Base-by-base conservation (phyloP, 1,140 invertebrate genomes). In the Whitmania pigra region DNA sequence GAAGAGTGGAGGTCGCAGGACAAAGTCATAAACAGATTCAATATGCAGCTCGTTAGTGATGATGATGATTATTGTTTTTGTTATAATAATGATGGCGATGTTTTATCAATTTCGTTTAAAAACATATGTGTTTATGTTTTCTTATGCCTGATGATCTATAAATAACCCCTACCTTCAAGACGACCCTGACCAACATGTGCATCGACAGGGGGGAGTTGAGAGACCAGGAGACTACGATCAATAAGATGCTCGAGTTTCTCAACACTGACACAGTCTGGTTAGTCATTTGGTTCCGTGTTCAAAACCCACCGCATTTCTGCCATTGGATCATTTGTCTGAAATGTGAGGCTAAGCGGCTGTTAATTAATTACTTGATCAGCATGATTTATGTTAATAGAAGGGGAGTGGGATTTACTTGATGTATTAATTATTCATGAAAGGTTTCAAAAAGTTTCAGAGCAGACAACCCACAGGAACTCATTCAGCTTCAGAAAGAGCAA, bases 171-270 rank as follows among this genome's bases (percentile, higher is more conserved):
- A 78, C 76, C 76, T 81, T 82, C 72, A 81, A 93, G 88, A 94
- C 90, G 27, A 87, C 89, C n/a, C 82, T 97, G 11, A 90, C 90
- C 77, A 94, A 92, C 77, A 95, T 92, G 53, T 87, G 88, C 72
- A 81, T 93, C 67, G 94, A 97, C 80, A 97, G 97, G 84, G 93
- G 93, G 22, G 88, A 89, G 76, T 87, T 89, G 74, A 84, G 88
- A 71, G 88, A 76, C 27, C 77, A 89, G 78, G 83, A 87, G 76
- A 87, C 90, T 78, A 87, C 95, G 73, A 87, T 88, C 9, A 86
- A 87, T 77, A 87, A 89, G 77, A 87, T 94, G 75, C 78, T 93
- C 9, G 89, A 90, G 77, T 94, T 88, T 80, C 81, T 95, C 54
- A 87, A 91, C 75, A 92, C 91, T 53, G 94, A 97, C 81, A 95